phyloP scores from a whole-genome alignment of 2,113 vertebrate species.

The Austrofundulus limnaeus region DNA sequence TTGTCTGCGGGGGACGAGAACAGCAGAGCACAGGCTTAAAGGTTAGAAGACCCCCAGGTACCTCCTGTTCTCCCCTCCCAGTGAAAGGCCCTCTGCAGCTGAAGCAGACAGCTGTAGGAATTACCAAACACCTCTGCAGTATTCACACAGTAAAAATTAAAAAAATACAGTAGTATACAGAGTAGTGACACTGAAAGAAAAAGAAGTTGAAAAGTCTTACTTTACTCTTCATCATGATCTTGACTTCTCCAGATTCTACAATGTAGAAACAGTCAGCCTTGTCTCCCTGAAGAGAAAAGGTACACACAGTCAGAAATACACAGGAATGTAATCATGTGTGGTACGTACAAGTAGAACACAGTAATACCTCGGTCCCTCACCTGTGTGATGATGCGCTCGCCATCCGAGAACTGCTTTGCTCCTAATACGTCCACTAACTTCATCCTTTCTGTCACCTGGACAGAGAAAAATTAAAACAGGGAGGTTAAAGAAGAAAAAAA shows the following conservation, averaged over 20 bases:
- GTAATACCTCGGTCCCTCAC: conserved; percentile 60
- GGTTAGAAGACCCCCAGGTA: conserved; percentile 29
- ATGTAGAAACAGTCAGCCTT: conserved; percentile 95
- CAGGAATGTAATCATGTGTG: background rate
- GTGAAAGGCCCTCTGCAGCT: conserved; percentile 20
- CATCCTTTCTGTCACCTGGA: conserved; percentile 90
- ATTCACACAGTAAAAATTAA: no score
- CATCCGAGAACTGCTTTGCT: conserved; percentile 87
- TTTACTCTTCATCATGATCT: conserved; percentile 90
- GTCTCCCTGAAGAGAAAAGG: conserved; percentile 83
- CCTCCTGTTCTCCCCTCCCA: background rate
- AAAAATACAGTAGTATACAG: no score
- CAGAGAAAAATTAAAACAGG: background rate
- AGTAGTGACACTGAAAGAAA: background rate
- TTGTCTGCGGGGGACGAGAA: conserved; percentile 80
- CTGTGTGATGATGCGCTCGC: conserved; percentile 94
- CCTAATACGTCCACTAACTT: conserved; percentile 98
- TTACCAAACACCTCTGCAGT: no score
- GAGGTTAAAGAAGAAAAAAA: background rate
- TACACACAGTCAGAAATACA: background rate
- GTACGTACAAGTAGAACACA: background rate
- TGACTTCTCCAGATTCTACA: conserved; percentile 94
- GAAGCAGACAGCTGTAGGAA: conserved; percentile 2
- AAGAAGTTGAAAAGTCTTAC: conserved; percentile 61
- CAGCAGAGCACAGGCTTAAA: conserved; percentile 27